Conservation (phyloP, 2,113 vertebrate species). For the Marmota flaviventris region DNA sequence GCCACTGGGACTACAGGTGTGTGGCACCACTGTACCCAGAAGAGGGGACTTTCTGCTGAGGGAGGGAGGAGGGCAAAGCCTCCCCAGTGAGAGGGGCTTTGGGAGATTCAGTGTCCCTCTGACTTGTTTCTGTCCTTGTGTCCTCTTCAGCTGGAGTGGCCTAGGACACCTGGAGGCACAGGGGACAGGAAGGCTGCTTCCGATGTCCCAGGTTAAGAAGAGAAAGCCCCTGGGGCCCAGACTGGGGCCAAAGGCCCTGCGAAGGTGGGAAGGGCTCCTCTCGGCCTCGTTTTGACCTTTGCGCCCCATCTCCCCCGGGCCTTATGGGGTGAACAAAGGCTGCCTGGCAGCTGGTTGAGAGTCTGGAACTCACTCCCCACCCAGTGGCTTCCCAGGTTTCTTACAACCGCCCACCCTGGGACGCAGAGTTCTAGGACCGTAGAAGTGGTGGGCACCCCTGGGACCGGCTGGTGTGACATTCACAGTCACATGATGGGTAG, state of each 20-base stretch:
- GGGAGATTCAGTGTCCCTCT: neutral
- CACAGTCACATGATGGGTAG: neutral
- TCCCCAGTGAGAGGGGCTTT: neutral
- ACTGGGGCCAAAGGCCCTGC: neutral
- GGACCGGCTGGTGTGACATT: neutral
- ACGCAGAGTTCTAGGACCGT: neutral
- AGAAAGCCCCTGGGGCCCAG: neutral
- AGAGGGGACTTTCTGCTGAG: neutral
- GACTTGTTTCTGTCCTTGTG: neutral
- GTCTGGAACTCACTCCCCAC: neutral
- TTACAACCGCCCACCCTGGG: neutral
- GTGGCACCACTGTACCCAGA: no score
- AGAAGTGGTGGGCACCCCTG: neutral
- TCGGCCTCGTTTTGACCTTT: neutral
- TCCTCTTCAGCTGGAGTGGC: neutral
- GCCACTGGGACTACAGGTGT: no score
- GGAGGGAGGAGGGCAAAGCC: neutral
- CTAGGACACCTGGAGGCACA: neutral
- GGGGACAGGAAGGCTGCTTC: neutral
- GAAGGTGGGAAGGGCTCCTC: neutral
- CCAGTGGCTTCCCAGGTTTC: neutral
- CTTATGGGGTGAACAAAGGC: neutral
- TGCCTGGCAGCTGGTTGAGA: neutral
- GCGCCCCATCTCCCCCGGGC: neutral
- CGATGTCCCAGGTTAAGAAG: neutral